Evolutionary conservation across 2,888 invertebrate species (phyloP), one percentile per base, ranked within the genome.

Genomic region (Cantharis nigra): DNA sequence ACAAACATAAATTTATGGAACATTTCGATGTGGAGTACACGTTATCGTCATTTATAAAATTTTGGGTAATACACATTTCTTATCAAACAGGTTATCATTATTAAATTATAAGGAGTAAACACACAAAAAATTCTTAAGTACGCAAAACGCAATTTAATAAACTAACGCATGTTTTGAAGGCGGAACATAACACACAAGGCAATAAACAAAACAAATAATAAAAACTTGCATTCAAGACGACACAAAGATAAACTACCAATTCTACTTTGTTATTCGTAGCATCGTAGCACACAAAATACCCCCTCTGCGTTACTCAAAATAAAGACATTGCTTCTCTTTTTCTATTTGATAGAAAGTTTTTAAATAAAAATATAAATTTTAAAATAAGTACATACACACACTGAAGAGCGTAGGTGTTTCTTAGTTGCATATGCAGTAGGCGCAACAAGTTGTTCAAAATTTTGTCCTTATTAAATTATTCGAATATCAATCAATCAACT

Each of bases 61-160:
- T 49, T 49, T 49, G n/a, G n/a, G n/a, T 49, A 49, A 49, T 49
- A 49, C 49, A 49, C 49, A 67, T 23, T 67, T 67, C 65, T 67
- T 67, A 67, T 67, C 65, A 67, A 67, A 26, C 65, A 67, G 65
- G 65, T 67, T 67, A 67, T 67, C 65, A 67, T 67, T 67, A 67
- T 23, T 23, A 67, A 67, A 67, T 67, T 67, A 67, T 23, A 67
- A 26, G n/a, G 65, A 23, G 26, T 26, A 67, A 67, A 67, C 65
- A 67, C 23, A 67, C 49, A 49, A n/a, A 49, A 49, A 49, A 49
- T n/a, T n/a, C 49, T 49, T 49, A 49, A 49, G 49, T 49, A 49
- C 49, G 49, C 49, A 49, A 49, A 13, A 49, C 49, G 49, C 49
- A 49, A n/a, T n/a, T n/a, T 2, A 49, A 49, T 49, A 49, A 49